These are phyloP conservation scores for Melanotus villosus DNA, from an alignment of 2,888 invertebrate species.

Conservation along the genomic window DNA sequence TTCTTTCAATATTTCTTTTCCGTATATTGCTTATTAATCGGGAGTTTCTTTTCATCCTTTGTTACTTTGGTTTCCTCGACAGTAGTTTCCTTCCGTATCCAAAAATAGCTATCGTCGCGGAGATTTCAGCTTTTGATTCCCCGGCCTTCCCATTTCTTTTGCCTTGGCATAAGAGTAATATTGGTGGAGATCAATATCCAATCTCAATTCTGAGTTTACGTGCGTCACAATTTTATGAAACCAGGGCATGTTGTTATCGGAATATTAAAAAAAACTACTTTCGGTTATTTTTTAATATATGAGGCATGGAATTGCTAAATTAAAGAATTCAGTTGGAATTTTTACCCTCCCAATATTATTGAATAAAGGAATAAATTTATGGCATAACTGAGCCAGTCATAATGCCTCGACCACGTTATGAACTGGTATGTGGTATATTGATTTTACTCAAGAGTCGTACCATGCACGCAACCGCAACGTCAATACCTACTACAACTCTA, in stretches of 20 bases:
- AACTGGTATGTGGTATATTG: slow-evolving; percentile 46
- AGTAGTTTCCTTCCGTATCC: not conserved
- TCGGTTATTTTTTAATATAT: not conserved
- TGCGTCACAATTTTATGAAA: slow-evolving; percentile 11
- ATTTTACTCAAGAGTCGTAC: slow-evolving; percentile 45
- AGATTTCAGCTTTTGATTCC: slow-evolving; percentile 18
- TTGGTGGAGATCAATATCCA: slow-evolving; percentile 25
- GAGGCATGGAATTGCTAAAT: not conserved
- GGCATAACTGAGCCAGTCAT: slow-evolving; percentile 30
- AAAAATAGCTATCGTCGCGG: slow-evolving; percentile 15
- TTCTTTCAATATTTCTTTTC: not conserved
- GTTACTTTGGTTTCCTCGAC: not conserved
- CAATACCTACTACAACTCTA: slow-evolving; percentile 37
- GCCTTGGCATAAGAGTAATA: slow-evolving; percentile 12
- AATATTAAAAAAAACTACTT: slow-evolving; percentile 2
- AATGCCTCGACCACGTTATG: slow-evolving; percentile 42
- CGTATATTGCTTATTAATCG: not conserved
- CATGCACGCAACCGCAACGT: slow-evolving; percentile 47
- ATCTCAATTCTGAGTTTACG: slow-evolving; percentile 27
- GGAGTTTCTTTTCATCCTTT: not conserved
- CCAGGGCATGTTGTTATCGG: slow-evolving; percentile 11
- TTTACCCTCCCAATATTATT: slow-evolving; percentile 20
- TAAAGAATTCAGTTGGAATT: slow-evolving; percentile 15
- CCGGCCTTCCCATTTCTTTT: slow-evolving; percentile 10
- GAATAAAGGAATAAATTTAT: slow-evolving; percentile 32